Conservation (phyloP, 1,140 invertebrate species). For the Cepaea nemoralis region DNA sequence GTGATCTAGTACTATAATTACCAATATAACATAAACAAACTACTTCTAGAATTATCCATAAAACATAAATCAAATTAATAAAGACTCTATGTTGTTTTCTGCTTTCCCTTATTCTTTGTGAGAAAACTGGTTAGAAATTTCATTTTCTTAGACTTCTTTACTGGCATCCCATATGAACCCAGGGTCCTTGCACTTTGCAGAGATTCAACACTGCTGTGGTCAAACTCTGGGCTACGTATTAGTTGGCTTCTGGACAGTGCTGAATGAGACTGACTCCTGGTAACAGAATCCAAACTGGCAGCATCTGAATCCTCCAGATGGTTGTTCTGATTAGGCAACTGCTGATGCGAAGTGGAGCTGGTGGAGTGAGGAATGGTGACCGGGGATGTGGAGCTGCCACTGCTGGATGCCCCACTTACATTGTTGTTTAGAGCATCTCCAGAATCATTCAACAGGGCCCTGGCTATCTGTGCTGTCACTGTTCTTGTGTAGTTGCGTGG, state of each 20-base stretch:
- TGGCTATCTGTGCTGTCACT: background rate
- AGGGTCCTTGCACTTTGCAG: background rate
- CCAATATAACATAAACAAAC: no score
- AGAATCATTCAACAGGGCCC: background rate
- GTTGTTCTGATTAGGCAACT: background rate
- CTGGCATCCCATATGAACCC: background rate
- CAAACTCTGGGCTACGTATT: constrained; percentile 5
- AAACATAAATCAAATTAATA: no score
- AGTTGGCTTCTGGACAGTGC: background rate
- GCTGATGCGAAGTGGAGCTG: background rate
- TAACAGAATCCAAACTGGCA: constrained; percentile 21
- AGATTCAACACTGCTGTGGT: constrained; percentile 28
- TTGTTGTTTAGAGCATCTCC: constrained; percentile 22
- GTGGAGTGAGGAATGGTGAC: background rate
- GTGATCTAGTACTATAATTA: no score
- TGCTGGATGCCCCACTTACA: background rate
- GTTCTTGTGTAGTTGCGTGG: background rate
- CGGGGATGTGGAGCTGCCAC: background rate
- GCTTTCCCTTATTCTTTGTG: constrained; percentile 15
- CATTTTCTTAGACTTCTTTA: constrained; percentile 23
- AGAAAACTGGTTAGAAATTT: constrained; percentile 39
- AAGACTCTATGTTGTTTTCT: constrained; percentile 27
- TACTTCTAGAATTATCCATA: no score
- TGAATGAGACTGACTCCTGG: background rate
- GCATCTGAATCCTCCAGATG: constrained; percentile 25